Percentiles rank a stretch among this genome's conserved stretches.
These are phyloP conservation scores for Molorchus minor DNA, from an alignment of 2,888 invertebrate genomes.

Conservation along the genomic window DNA sequence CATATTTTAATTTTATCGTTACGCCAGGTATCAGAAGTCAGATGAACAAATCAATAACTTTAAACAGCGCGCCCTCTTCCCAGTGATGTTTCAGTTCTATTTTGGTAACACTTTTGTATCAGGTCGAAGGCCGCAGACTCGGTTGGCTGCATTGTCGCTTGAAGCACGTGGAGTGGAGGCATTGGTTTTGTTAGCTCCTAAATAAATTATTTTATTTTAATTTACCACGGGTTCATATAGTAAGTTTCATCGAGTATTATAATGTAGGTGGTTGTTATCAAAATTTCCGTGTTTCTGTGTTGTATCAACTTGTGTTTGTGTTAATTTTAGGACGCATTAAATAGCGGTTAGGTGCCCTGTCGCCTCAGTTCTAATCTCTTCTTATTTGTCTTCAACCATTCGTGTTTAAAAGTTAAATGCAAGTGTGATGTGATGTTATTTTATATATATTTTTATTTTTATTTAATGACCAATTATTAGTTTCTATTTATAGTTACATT, in stretches of 20 bases:
- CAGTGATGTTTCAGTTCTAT: conserved; percentile 8
- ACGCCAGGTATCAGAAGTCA: too few species aligned
- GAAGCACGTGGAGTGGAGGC: conserved; percentile 57
- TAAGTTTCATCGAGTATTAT: conserved; percentile 10
- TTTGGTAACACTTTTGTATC: background rate
- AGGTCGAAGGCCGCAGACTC: conserved; percentile 10
- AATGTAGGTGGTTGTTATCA: background rate
- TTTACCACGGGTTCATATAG: conserved; percentile 18
- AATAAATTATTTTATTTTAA: conserved; percentile 15
- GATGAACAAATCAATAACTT: conserved; percentile 27
- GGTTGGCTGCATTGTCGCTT: conserved; percentile 57
- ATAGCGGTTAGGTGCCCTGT: conserved; percentile 30
- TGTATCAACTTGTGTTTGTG: background rate
- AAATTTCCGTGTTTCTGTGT: background rate
- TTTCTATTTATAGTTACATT: conserved; percentile 26
- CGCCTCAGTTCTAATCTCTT: conserved; percentile 1
- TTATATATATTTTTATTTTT: too few species aligned
- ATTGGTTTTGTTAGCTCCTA: conserved; percentile 43
- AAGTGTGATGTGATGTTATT: too few species aligned
- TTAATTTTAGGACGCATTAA: conserved; percentile 14
- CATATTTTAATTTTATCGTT: too few species aligned
- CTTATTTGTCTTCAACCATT: conserved; percentile 13
- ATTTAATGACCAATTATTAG: too few species aligned
- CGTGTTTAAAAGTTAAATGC: conserved; percentile 3
- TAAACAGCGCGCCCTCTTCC: conserved; percentile 15